Evolutionary conservation across 2,797 vertebrate species (phyloP).

Genomic region (Tangara arthus): DNA sequence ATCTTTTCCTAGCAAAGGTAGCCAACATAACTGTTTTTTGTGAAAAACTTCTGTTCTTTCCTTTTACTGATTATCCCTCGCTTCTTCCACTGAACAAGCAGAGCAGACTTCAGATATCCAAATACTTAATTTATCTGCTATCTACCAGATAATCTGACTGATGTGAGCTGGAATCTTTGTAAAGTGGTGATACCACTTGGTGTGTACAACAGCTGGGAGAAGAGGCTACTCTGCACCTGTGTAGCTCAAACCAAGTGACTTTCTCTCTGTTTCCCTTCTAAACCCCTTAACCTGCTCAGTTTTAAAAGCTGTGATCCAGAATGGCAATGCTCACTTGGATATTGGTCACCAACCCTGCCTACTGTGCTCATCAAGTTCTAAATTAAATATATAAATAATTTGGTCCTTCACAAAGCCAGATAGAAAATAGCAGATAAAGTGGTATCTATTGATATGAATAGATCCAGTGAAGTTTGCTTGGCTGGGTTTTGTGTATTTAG

Average conservation of each 20-base stretch:
- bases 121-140: not conserved
- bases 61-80: not conserved
- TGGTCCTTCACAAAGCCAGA: not conserved
- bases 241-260: not conserved
- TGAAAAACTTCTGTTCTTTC: not conserved
- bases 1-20: not conserved
- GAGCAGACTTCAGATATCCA: not conserved
- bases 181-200: not conserved
- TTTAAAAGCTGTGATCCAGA: not conserved
- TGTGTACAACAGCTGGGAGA: not conserved
- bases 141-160: not conserved
- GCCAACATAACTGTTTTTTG: not conserved
- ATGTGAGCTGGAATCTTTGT: not conserved
- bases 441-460: not conserved
- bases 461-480: not conserved
- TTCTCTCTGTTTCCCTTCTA: not conserved
- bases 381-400: not conserved
- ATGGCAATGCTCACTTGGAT: not conserved
- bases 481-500: conserved; percentile 16
- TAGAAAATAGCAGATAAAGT: not conserved
- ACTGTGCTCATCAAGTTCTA: not conserved
- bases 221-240: not conserved
- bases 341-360: not conserved
- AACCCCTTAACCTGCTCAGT: not conserved
- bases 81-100: not conserved